Evolutionary conservation across 2,888 invertebrate species (phyloP), one percentile per base, ranked within the genome.

Genomic region (Lobophora halterata): DNA sequence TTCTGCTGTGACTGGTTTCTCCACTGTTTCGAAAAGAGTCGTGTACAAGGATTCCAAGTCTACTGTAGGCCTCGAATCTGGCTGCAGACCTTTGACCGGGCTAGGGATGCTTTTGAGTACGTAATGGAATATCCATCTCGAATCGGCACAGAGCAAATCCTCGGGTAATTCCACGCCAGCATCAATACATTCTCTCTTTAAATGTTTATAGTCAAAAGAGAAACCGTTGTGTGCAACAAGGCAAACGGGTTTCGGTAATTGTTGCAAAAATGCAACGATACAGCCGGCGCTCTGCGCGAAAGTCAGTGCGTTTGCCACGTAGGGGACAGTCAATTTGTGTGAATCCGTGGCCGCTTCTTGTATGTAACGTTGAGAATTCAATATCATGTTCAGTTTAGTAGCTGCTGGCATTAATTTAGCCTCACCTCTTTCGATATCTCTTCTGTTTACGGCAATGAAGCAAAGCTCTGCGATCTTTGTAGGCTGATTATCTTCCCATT

Each of bases 241-340:
- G 25, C 37, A 37, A 12, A 37, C 30, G 0, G 37, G 37, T 25
- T 37, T 30, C 5, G 37, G 30, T 11, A 37, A 14, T n/a, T 25
- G 30, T 10, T 30, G 10, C 11, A 37, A 26, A 9, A 25, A 37
- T 1, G 20, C 16, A 1, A 16, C 26, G 5, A 37, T 26, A 6
- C 1, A 6, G 8, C 4, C 14, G 6, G 25, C 29, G 26, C 37
- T 13, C 20, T 25, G 11, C 6, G 20, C 2, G 4, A 37, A 37
- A 4, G 25, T 16, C 2, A 11, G 20, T 5, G 30, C 7, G 8
- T 37, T 37, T 19, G 5, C 11, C 2, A 37, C 25, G 20, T 37
- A 25, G 2, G 6, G 1, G 19, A 3, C 16, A 3, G 30, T 5
- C 3, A 37, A 5, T 10, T 16, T 11, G 11, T 37, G 37, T 2